Percentiles rank a stretch among this genome's conserved stretches.
Conservation (phyloP, 2,888 invertebrate species). For the Panorpa germanica region DNA sequence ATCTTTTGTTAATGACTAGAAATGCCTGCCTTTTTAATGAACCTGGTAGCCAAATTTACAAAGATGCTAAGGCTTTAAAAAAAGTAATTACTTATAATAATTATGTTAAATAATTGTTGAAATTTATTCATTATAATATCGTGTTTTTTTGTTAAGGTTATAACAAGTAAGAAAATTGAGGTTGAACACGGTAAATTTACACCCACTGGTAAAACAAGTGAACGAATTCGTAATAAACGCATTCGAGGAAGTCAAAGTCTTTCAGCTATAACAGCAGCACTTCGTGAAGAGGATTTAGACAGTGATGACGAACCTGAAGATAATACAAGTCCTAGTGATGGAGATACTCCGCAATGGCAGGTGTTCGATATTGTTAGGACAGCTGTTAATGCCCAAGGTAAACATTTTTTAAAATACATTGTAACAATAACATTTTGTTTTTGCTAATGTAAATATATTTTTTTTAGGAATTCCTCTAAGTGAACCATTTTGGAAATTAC, state of each 20-base stretch:
- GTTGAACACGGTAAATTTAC: slow-evolving; percentile 46
- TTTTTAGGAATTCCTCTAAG: slow-evolving; percentile 69
- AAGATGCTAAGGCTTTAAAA: slow-evolving; percentile 78
- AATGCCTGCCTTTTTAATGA: slow-evolving; percentile 96
- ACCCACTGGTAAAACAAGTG: slow-evolving; percentile 43
- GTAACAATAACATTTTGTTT: background rate
- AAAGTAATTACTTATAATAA: slow-evolving; percentile 34
- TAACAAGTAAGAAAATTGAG: slow-evolving; percentile 46
- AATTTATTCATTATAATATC: background rate
- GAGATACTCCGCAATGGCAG: slow-evolving; percentile 76
- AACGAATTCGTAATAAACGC: slow-evolving; percentile 44
- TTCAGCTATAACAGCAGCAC: slow-evolving; percentile 16
- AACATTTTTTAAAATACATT: slow-evolving; percentile 3
- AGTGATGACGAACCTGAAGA: slow-evolving; percentile 44
- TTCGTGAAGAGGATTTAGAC: slow-evolving; percentile 40
- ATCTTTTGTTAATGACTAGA: slow-evolving; percentile 74
- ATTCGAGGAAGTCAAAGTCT: too few species aligned
- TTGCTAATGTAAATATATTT: background rate
- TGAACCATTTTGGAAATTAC: slow-evolving; percentile 86
- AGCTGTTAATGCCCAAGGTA: slow-evolving; percentile 32
- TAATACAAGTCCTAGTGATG: slow-evolving; percentile 29
- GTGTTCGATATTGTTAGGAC: slow-evolving; percentile 67
- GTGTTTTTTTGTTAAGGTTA: slow-evolving; percentile 25
- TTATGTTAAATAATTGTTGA: slow-evolving; percentile 7
- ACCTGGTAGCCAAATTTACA: slow-evolving; percentile 90